Evolutionary conservation across 2,888 invertebrate species (phyloP).

Genomic region (Hetaerina titia): DNA sequence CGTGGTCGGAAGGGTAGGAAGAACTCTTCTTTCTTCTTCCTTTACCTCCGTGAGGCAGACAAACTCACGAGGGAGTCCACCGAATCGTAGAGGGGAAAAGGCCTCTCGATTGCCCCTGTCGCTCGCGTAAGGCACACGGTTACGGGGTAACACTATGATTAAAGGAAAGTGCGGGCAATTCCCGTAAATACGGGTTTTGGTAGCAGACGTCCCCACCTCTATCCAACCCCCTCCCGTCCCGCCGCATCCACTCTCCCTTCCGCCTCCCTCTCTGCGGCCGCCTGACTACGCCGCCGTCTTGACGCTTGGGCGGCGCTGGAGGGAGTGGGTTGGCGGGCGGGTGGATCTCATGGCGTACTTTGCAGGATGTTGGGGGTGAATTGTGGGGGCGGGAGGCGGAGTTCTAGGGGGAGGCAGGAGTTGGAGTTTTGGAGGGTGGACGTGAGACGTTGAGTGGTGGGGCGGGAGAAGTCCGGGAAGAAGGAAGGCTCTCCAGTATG

Average conservation of each 20-base stretch:
- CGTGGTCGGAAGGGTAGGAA: too few relatives aligned
- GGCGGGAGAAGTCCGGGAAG: neutral
- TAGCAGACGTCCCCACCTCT: conserved; percentile 31
- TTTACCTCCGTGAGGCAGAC: too few relatives aligned
- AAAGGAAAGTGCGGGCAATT: conserved; percentile 55
- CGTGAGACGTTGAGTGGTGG: neutral
- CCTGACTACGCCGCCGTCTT: neutral
- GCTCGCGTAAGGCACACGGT: conserved; percentile 61
- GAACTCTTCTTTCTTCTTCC: too few relatives aligned
- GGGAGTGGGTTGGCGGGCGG: neutral
- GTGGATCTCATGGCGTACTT: neutral
- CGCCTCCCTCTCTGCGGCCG: neutral
- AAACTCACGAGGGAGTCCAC: too few relatives aligned
- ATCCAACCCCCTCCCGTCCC: neutral
- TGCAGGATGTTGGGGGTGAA: neutral
- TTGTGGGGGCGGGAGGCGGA: neutral
- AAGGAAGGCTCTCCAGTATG: neutral
- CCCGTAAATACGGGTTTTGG: conserved; percentile 60
- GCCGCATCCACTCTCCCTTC: neutral
- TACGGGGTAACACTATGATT: conserved; percentile 57
- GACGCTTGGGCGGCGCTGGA: neutral
- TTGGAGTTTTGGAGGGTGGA: too few relatives aligned
- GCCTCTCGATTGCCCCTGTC: conserved; percentile 3
- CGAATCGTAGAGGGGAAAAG: too few relatives aligned
- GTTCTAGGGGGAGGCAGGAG: neutral